Conservation (phyloP, 2,797 vertebrate genomes). For the Arrhamphus sclerolepis region DNA sequence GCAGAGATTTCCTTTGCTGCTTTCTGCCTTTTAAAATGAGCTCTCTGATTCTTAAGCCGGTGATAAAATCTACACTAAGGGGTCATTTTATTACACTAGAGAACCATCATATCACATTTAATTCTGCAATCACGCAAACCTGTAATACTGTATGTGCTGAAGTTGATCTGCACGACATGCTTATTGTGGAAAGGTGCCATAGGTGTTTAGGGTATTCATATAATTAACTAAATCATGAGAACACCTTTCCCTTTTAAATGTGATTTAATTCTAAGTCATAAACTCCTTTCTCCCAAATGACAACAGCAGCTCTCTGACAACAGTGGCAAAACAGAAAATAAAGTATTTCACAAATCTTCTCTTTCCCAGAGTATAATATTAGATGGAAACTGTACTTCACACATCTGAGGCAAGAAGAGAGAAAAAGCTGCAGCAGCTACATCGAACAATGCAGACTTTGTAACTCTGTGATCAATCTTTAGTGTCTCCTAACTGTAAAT, state of each 20-base stretch:
- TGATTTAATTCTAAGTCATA: background rate
- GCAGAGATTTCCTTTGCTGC: slow-evolving; percentile 46
- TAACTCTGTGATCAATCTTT: slow-evolving; percentile 9
- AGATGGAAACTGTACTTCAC: background rate
- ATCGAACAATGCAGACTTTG: slow-evolving; percentile 27
- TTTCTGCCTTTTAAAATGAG: slow-evolving; percentile 40
- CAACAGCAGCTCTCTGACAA: slow-evolving; percentile 1
- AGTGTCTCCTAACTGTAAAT: slow-evolving; percentile 8
- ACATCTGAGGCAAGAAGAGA: background rate
- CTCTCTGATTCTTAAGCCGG: slow-evolving; percentile 24
- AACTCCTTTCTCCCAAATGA: background rate
- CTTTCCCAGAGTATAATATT: background rate
- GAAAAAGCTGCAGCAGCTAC: background rate
- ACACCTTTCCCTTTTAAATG: background rate
- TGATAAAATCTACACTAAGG: slow-evolving; percentile 34
- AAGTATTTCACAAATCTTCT: background rate
- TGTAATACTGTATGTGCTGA: too few relatives aligned
- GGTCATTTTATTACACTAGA: slow-evolving; percentile 16
- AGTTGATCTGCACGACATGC: too few relatives aligned
- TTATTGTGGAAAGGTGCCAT: too few relatives aligned
- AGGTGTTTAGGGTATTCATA: too few relatives aligned
- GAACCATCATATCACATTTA: background rate
- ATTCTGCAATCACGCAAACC: background rate
- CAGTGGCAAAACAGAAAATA: background rate
- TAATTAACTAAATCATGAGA: background rate